phyloP scores from a whole-genome alignment of 2,113 vertebrate species.

The Caranx melampygus region DNA sequence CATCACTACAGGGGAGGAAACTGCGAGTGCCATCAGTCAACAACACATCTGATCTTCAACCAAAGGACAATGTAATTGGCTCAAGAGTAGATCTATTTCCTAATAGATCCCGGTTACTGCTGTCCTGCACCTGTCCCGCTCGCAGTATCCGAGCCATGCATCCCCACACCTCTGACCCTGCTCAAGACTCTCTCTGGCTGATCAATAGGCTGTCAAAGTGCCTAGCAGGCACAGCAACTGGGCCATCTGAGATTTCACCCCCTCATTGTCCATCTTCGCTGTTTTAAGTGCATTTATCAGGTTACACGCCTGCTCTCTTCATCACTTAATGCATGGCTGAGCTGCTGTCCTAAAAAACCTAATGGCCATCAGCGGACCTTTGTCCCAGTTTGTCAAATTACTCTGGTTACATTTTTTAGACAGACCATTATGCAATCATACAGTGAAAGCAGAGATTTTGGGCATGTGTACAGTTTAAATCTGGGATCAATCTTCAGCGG shows the following conservation, averaged over 20 bases:
- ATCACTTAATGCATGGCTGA: slow-evolving; percentile 70
- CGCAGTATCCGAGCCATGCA: slow-evolving; percentile 57
- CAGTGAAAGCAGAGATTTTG: slow-evolving; percentile 29
- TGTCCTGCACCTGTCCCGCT: slow-evolving; percentile 63
- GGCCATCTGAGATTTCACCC: slow-evolving; percentile 75
- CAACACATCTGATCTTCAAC: slow-evolving; percentile 44
- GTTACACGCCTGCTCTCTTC: slow-evolving; percentile 72
- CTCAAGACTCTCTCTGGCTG: slow-evolving; percentile 61
- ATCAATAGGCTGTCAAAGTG: slow-evolving; percentile 83
- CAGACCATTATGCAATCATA: slow-evolving; percentile 36
- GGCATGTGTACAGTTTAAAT: slow-evolving; percentile 22
- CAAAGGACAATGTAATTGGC: slow-evolving; percentile 35
- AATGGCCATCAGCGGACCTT: slow-evolving; percentile 67
- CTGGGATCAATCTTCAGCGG: slow-evolving; percentile 1
- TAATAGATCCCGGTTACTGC: slow-evolving; percentile 48
- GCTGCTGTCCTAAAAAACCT: slow-evolving; percentile 68
- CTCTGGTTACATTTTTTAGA: slow-evolving; percentile 57
- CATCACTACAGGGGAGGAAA: slow-evolving; percentile 13
- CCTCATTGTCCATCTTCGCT: slow-evolving; percentile 77
- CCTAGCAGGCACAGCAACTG: slow-evolving; percentile 66
- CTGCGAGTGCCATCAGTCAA: slow-evolving; percentile 45
- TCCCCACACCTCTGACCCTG: slow-evolving; percentile 72
- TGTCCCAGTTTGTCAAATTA: slow-evolving; percentile 67
- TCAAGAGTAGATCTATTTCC: slow-evolving; percentile 53
- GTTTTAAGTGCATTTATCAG: slow-evolving; percentile 83